Evolutionary conservation across 2,888 invertebrate species (phyloP).

Genomic region (Ceraclea dissimilis): DNA sequence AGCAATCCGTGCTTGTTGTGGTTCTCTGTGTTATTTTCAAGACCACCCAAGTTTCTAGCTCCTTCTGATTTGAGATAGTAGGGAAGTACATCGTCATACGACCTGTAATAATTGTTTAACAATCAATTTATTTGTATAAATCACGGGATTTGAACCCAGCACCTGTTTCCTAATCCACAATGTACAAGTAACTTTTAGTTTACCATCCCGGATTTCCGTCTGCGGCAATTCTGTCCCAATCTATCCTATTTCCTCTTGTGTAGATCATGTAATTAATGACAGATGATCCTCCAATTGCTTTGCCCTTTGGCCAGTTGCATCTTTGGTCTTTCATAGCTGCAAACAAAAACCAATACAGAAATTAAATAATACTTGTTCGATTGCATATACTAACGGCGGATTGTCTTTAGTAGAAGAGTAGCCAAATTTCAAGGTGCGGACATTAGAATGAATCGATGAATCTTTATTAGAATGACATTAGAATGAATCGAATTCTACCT

Average conservation of each 20-base stretch:
- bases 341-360: background rate
- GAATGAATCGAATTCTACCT: no score
- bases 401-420: no score
- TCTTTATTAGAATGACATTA: no score
- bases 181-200: no score
- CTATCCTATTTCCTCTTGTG: slow-evolving; percentile 62
- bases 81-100: slow-evolving; percentile 52
- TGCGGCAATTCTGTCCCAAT: slow-evolving; percentile 63
- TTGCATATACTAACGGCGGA: no score
- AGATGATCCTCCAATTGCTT: slow-evolving; percentile 51
- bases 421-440: no score
- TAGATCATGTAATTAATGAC: slow-evolving; percentile 64
- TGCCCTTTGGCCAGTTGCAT: slow-evolving; percentile 48
- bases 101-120: slow-evolving; percentile 34
- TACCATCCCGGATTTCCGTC: slow-evolving; percentile 68
- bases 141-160: no score
- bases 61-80: slow-evolving; percentile 56
- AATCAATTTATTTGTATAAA: no score
- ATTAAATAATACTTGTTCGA: background rate
- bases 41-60: slow-evolving; percentile 39
- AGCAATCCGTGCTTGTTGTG: slow-evolving; percentile 56
- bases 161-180: no score
- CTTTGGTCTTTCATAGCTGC: slow-evolving; percentile 35
- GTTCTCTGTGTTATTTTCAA: slow-evolving; percentile 43
- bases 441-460: no score